phyloP scores from a whole-genome alignment of 2,888 invertebrate species.

The Crossocerus cetratus region DNA sequence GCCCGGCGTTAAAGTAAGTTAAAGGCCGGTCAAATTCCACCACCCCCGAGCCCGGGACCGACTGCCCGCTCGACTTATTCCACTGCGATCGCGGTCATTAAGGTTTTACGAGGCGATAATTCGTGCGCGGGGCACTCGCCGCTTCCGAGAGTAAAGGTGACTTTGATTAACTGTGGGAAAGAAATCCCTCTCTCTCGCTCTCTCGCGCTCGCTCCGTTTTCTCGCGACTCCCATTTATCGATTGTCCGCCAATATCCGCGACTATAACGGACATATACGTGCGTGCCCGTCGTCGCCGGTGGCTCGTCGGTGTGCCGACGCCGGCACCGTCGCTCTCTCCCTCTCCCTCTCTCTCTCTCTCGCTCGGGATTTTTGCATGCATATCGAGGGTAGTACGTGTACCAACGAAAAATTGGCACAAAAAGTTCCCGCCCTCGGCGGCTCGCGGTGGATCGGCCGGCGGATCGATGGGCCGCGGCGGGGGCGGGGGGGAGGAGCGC shows the following conservation, averaged over 20 bases:
- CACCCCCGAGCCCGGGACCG: no score
- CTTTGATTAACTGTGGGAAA: constrained; percentile 1
- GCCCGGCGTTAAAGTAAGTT: no score
- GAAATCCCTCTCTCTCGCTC: neutral
- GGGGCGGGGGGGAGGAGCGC: constrained; percentile 25
- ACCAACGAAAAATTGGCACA: constrained; percentile 43
- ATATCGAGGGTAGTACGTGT: constrained; percentile 16
- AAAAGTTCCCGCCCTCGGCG: constrained; percentile 43
- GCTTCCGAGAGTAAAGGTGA: constrained; percentile 1
- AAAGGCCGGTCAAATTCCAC: no score
- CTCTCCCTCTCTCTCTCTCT: neutral
- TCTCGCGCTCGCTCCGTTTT: neutral
- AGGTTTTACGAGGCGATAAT: constrained; percentile 10
- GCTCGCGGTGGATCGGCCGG: constrained; percentile 12
- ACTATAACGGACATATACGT: neutral
- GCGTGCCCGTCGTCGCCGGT: neutral
- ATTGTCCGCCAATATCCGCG: neutral
- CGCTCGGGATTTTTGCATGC: constrained; percentile 26
- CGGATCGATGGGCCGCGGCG: constrained; percentile 40
- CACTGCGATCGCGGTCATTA: neutral
- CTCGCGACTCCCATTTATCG: neutral
- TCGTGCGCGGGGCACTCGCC: neutral
- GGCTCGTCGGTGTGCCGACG: neutral
- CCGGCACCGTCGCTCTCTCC: neutral
- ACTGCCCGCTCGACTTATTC: no score